These are phyloP conservation scores for Calliopum simillimum DNA, from an alignment of 2,888 invertebrate genomes.

Conservation along the genomic window DNA sequence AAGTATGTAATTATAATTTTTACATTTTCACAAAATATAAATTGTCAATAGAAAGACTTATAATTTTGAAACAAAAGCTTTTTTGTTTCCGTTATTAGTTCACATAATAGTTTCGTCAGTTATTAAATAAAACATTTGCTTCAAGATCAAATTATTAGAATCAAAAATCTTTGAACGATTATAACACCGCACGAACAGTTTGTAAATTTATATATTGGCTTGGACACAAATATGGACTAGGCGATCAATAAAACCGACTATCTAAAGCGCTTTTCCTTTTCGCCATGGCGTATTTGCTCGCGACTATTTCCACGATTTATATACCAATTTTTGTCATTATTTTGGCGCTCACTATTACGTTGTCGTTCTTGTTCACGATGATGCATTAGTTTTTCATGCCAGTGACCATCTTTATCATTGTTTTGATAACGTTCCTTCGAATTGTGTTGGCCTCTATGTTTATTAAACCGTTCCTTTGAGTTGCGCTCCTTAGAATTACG, in stretches of 20 bases:
- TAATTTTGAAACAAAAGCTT: too few relatives aligned
- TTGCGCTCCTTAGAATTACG: conserved; percentile 36
- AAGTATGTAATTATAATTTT: too few relatives aligned
- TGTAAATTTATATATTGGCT: not conserved
- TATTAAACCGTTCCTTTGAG: conserved; percentile 40
- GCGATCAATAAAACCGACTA: conserved; percentile 8
- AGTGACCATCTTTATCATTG: conserved; percentile 51
- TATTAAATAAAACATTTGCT: too few relatives aligned
- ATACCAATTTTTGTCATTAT: conserved; percentile 60
- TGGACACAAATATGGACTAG: not conserved
- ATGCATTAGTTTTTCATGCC: conserved; percentile 62
- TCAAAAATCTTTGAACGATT: too few relatives aligned
- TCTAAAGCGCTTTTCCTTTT: conserved; percentile 47
- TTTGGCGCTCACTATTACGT: conserved; percentile 52
- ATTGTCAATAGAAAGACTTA: too few relatives aligned
- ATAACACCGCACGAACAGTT: too few relatives aligned
- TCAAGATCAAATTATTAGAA: too few relatives aligned
- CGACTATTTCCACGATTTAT: conserved; percentile 61
- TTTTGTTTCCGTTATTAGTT: too few relatives aligned
- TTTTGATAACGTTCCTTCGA: conserved; percentile 35
- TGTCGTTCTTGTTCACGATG: conserved; percentile 58
- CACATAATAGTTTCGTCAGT: too few relatives aligned
- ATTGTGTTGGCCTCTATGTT: conserved; percentile 28
- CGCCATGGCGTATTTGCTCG: conserved; percentile 56
- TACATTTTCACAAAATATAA: too few relatives aligned